Evolutionary conservation across 1,140 invertebrate genomes (phyloP), one percentile per base, ranked within the genome.

Genomic region (Palaemon carinicauda): DNA sequence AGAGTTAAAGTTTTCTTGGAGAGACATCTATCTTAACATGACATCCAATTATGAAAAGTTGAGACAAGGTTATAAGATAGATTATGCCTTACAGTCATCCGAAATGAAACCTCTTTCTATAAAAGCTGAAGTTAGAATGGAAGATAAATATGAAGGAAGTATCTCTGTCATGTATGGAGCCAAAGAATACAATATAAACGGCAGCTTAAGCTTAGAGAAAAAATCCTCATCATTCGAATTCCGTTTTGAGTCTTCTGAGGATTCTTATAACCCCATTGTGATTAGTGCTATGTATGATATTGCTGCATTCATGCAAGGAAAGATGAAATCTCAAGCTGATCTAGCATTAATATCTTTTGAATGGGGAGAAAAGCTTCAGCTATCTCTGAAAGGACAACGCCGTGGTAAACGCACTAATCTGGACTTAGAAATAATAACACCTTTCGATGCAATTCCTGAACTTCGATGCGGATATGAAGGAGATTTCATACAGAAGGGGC

Each of bases 261-360:
- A 80, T 27, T 5, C 78, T 17, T 24, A 74, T 50, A 74, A 86
- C 19, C 84, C 84, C 3, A 33, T 86, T 1, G 50, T 71, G 29
- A 17, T 86, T 17, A 24, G 69, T 31, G 84, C 84, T 17, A 71
- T 71, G 51, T 86, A 80, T 54, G 65, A 86, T 41, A 15, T 86
- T 7, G 52, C 31, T 14, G 56, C 80, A 17, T 86, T 86, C 69
- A 15, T 80, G 7, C 19, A 19, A 41, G 84, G 84, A 1, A 86
- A 73, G 31, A 86, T 86, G 84, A 80, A 73, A 9, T 27, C 84
- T 24, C 77, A 24, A 3, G 73, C 27, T 29, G 19, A 33, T 12
- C 41, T 86, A 33, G 77, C 56, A 7, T 52, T 1, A 3, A 41
- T 86, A 4, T 71, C 27, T 24, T 52, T 86, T 56, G 65, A 86